Percentiles rank a stretch among this genome's conserved stretches.
phyloP scores from a whole-genome alignment of 2,888 invertebrate species.

The Bibio marci region DNA sequence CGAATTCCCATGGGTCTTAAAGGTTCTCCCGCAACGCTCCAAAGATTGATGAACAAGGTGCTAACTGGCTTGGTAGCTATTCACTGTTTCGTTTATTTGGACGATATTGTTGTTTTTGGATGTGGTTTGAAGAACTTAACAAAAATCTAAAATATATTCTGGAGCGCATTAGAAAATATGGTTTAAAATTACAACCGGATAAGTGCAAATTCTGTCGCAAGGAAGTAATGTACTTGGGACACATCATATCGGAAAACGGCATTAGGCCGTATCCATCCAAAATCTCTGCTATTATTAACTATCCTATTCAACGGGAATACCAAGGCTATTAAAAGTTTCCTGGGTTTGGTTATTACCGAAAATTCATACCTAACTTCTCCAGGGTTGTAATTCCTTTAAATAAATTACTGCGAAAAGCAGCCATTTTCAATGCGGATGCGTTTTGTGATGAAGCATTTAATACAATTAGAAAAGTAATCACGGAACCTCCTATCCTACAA shows the following conservation, averaged over 20 bases:
- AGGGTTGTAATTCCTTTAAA: background rate
- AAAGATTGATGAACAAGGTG: too few species aligned
- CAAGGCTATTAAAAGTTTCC: background rate
- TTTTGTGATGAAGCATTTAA: background rate
- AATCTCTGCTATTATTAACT: background rate
- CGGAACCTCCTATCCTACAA: too few species aligned
- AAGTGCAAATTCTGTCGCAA: background rate
- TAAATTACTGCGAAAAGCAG: background rate
- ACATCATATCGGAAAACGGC: background rate
- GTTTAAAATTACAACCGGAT: background rate
- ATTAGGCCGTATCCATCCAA: background rate
- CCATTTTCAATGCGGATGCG: background rate
- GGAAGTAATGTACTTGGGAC: background rate
- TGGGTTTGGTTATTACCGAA: background rate
- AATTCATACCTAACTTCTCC: background rate
- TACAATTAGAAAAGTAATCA: background rate
- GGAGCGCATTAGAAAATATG: background rate
- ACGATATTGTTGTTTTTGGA: background rate
- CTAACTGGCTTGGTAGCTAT: too few species aligned
- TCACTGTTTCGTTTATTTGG: background rate
- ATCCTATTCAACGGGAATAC: background rate
- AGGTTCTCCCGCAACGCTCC: too few species aligned
- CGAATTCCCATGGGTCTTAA: too few species aligned
- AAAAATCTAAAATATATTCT: background rate
- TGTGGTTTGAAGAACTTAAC: background rate